These are phyloP conservation scores for Drosophila auraria DNA, from an alignment of 1,140 invertebrate species.

Conservation along the genomic window DNA sequence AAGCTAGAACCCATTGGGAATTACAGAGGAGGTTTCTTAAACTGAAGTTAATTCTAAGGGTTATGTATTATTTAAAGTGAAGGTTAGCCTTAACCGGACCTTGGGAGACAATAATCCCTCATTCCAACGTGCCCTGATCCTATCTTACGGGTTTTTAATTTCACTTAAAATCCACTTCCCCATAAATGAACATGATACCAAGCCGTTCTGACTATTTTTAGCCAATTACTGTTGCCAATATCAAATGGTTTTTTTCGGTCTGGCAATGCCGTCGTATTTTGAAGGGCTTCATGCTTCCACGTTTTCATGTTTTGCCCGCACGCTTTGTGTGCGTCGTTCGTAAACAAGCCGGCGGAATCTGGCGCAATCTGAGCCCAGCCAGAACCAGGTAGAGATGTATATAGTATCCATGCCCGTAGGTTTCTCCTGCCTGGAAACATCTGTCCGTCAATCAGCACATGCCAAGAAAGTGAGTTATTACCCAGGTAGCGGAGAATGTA, in stretches of 20 bases:
- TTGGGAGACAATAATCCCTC: too few species aligned
- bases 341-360: conserved; percentile 51
- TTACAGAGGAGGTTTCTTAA: too few species aligned
- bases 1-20: too few species aligned
- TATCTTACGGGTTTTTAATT: background rate
- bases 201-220: background rate
- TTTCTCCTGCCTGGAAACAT: conserved; percentile 51
- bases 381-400: conserved; percentile 37
- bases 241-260: background rate
- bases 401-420: background rate
- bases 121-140: background rate
- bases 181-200: background rate
- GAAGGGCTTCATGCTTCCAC: conserved; percentile 41
- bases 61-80: too few species aligned
- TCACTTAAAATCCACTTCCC: background rate
- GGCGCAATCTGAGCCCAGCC: conserved; percentile 50
- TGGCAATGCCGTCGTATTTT: conserved; percentile 20
- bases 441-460: conserved; percentile 59
- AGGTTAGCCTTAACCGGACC: too few species aligned
- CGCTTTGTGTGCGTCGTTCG: conserved; percentile 32
- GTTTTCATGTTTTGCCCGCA: conserved; percentile 20
- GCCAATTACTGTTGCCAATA: conserved; percentile 5
- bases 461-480: conserved; percentile 43
- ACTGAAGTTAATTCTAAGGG: too few species aligned
- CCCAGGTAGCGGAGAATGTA: conserved; percentile 54